Evolutionary conservation across 2,888 invertebrate species (phyloP).

Genomic region (Dasypogon diadema): DNA sequence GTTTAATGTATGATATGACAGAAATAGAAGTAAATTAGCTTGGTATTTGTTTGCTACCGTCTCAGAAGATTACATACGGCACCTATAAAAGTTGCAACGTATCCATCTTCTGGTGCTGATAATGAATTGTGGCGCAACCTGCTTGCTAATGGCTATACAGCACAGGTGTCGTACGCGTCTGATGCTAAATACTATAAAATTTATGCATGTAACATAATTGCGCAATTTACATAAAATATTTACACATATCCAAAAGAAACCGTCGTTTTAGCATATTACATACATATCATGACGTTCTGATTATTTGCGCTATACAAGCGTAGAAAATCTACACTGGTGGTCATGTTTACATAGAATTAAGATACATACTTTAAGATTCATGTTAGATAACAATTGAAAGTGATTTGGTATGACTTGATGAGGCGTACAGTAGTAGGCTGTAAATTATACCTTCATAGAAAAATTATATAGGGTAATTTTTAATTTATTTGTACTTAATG

Average conservation of each 20-base stretch:
- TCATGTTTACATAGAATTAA: not conserved
- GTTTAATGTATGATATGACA: too few relatives aligned
- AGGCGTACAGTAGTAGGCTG: too few relatives aligned
- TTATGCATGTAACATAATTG: constrained; percentile 54
- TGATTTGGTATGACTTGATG: constrained; percentile 34
- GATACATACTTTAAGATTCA: not conserved
- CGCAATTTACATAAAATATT: constrained; percentile 54
- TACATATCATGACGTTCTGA: not conserved
- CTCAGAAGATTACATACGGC: constrained; percentile 23
- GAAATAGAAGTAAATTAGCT: not conserved
- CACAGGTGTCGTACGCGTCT: constrained; percentile 51
- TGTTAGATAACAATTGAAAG: constrained; percentile 48
- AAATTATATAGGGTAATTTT: constrained; percentile 13
- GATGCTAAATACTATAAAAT: constrained; percentile 50
- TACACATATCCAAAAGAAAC: constrained; percentile 37
- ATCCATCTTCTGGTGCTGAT: constrained; percentile 38
- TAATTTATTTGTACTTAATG: too few relatives aligned
- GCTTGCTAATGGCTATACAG: constrained; percentile 16
- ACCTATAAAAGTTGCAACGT: constrained; percentile 37
- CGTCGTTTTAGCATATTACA: constrained; percentile 27
- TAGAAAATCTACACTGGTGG: constrained; percentile 23
- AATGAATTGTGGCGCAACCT: constrained; percentile 26
- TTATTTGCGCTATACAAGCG: not conserved
- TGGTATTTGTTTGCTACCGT: not conserved
- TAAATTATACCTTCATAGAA: constrained; percentile 24